Percentiles rank a stretch among this genome's conserved stretches.
phyloP scores from a whole-genome alignment of 2,888 invertebrate genomes.

The Oscheius sp. region DNA sequence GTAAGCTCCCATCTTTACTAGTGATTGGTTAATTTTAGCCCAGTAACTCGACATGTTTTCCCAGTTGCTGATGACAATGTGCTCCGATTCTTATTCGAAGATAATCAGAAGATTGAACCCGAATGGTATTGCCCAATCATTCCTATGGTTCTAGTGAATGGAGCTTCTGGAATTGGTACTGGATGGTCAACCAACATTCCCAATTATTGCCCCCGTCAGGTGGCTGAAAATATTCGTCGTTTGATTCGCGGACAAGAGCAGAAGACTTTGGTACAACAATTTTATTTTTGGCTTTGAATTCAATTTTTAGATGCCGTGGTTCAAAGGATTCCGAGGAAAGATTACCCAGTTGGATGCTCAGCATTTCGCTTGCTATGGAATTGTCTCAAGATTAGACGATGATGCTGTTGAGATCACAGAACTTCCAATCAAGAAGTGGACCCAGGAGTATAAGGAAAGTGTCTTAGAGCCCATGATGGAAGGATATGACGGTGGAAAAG shows the following conservation, averaged over 20 bases:
- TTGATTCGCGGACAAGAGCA: constrained; percentile 86
- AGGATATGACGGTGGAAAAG: constrained; percentile 48
- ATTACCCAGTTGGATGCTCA: constrained; percentile 57
- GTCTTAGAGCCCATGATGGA: constrained; percentile 85
- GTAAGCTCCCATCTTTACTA: constrained; percentile 51
- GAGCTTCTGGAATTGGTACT: constrained; percentile 80
- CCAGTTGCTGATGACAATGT: constrained; percentile 88
- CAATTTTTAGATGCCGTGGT: constrained; percentile 59
- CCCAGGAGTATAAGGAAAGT: constrained; percentile 92
- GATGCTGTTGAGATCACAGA: constrained; percentile 90
- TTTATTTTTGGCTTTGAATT: background rate
- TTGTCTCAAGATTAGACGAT: constrained; percentile 75
- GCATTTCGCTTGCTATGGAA: constrained; percentile 79
- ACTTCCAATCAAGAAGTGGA: constrained; percentile 91
- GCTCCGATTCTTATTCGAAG: constrained; percentile 87
- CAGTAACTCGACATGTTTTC: constrained; percentile 85
- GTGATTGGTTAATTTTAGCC: constrained; percentile 72
- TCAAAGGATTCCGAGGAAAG: constrained; percentile 62
- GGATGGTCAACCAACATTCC: constrained; percentile 77
- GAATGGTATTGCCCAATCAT: constrained; percentile 86
- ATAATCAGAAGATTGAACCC: constrained; percentile 93
- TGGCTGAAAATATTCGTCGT: constrained; percentile 79
- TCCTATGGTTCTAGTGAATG: constrained; percentile 95
- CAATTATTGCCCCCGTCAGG: constrained; percentile 91
- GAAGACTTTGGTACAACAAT: constrained; percentile 59